phyloP scores from a whole-genome alignment of 2,888 invertebrate genomes.

The Xiphydria camelus region DNA sequence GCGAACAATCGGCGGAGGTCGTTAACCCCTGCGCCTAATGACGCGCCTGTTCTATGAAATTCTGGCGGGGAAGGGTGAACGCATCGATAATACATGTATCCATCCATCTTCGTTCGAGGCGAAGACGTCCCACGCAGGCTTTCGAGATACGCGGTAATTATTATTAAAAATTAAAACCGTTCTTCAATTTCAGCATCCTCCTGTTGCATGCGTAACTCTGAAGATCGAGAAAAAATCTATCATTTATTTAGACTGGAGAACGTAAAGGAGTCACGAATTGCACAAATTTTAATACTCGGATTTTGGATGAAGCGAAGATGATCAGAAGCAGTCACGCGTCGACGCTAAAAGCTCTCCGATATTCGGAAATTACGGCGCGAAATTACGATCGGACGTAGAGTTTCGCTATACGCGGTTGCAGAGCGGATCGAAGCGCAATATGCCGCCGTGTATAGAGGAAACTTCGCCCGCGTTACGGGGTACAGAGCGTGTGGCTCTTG shows the following conservation, averaged over 20 bases:
- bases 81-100: too few species aligned
- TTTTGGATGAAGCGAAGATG: too few species aligned
- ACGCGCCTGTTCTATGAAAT: slow-evolving; percentile 11
- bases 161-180: slow-evolving; percentile 22
- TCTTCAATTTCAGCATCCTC: too few species aligned
- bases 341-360: background rate
- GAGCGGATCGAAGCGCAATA: background rate
- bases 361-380: background rate
- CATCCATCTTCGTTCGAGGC: slow-evolving; percentile 1
- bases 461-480: background rate
- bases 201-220: too few species aligned
- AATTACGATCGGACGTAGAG: background rate
- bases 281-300: too few species aligned
- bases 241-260: too few species aligned
- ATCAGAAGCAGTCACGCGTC: background rate
- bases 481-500: background rate
- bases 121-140: background rate
- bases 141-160: slow-evolving; percentile 14
- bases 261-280: too few species aligned
- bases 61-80: slow-evolving; percentile 3
- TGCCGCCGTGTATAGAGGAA: too few species aligned
- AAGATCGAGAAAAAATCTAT: too few species aligned
- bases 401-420: background rate
- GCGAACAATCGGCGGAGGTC: slow-evolving; percentile 14
- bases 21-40: slow-evolving; percentile 16